Conservation (phyloP, 2,888 invertebrate species). For the Glyphotaelius pellucidus region DNA sequence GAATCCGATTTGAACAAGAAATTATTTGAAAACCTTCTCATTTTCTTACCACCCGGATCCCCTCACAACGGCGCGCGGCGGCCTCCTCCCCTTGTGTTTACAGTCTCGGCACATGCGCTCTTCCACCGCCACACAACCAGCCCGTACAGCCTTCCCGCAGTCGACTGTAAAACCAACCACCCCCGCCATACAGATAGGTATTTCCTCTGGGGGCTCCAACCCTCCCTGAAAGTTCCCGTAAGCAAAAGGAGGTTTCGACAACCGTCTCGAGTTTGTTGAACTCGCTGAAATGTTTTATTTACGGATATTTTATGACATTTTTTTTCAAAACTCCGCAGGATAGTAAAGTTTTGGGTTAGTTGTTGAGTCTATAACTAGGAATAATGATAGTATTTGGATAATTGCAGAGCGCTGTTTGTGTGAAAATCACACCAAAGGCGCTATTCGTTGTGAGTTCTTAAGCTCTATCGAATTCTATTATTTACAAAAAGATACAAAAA, state of each 20-base stretch:
- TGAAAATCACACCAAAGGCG: too few relatives aligned
- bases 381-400: too few relatives aligned
- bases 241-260: neutral
- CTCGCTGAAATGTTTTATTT: neutral
- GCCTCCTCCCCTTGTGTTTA: constrained; percentile 11
- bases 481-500: too few relatives aligned
- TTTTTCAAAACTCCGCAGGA: neutral
- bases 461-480: too few relatives aligned
- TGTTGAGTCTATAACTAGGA: too few relatives aligned
- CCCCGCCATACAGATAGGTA: neutral
- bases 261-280: constrained; percentile 6
- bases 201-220: neutral
- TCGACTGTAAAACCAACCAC: neutral
- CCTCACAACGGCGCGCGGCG: neutral
- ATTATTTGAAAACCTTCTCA: neutral
- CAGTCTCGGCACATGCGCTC: constrained; percentile 2
- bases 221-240: neutral
- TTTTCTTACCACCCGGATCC: too few relatives aligned
- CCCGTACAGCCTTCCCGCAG: neutral
- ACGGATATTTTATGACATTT: neutral
- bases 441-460: too few relatives aligned
- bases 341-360: too few relatives aligned
- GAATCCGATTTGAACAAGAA: neutral
- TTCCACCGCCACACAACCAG: neutral
- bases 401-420: too few relatives aligned